Conservation (phyloP, 2,888 invertebrate species). For the Heteromurus nitidus region DNA sequence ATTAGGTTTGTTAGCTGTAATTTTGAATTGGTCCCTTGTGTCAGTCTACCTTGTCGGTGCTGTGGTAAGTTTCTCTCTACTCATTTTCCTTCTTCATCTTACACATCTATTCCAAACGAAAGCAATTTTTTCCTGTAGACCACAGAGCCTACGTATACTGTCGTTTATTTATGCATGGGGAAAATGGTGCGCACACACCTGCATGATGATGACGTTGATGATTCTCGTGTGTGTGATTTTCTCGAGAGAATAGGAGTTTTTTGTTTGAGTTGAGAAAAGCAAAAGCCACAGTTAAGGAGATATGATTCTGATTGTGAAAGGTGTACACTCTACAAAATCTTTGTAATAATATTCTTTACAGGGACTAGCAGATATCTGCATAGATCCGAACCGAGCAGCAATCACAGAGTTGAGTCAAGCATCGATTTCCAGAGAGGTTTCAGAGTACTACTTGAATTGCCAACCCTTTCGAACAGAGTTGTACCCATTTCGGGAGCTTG, state of each 20-base stretch:
- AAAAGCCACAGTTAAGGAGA: too few species aligned
- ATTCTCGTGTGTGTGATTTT: too few species aligned
- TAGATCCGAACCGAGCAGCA: constrained; percentile 83
- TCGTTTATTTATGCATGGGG: constrained; percentile 14
- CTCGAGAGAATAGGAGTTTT: too few species aligned
- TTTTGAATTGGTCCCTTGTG: constrained; percentile 91
- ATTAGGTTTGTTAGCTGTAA: constrained; percentile 88
- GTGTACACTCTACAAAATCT: too few species aligned
- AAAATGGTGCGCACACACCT: constrained; percentile 11
- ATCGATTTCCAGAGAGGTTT: constrained; percentile 78
- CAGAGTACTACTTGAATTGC: constrained; percentile 89
- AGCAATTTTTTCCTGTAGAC: too few species aligned
- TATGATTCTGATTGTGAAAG: too few species aligned
- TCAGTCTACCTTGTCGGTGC: constrained; percentile 90
- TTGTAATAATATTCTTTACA: constrained; percentile 73
- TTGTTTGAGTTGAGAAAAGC: too few species aligned
- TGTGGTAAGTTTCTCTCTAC: constrained; percentile 80
- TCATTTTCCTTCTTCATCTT: too few species aligned
- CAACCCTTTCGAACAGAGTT: constrained; percentile 77
- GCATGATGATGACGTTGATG: not conserved
- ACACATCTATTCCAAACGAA: too few species aligned
- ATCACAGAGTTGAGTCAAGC: constrained; percentile 68
- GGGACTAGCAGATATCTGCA: constrained; percentile 88
- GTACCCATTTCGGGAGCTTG: constrained; percentile 86
- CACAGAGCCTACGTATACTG: too few species aligned